Conservation (phyloP, 2,888 invertebrate species). For the Tuta absoluta region DNA sequence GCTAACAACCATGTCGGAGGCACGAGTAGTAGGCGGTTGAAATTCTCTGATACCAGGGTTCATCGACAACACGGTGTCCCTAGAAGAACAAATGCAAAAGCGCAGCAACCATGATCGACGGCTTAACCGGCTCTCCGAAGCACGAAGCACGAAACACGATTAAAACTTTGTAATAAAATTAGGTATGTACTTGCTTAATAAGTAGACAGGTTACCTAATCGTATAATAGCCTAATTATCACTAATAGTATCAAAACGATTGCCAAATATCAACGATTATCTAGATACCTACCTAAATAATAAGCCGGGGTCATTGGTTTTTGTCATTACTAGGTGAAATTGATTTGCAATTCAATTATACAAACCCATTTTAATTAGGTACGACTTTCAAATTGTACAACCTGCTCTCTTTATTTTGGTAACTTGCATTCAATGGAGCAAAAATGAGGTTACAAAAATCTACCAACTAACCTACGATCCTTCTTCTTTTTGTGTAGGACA, state of each 20-base stretch:
- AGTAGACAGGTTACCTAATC: neutral
- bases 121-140: no score
- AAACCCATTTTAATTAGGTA: neutral
- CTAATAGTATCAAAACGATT: conserved; percentile 11
- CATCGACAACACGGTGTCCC: no score
- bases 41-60: no score
- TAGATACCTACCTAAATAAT: neutral
- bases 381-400: neutral
- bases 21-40: no score
- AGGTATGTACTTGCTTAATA: no score
- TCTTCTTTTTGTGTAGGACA: no score
- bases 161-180: no score
- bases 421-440: neutral
- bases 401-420: conserved; percentile 1
- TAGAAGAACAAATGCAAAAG: no score
- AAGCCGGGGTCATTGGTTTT: conserved; percentile 5
- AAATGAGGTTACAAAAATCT: conserved; percentile 6
- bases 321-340: conserved; percentile 11
- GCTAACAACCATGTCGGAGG: no score
- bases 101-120: no score
- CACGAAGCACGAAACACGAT: no score
- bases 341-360: conserved; percentile 1
- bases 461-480: conserved; percentile 7
- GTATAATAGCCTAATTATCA: conserved; percentile 3
- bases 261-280: neutral